Evolutionary conservation across 1,140 invertebrate species (phyloP), one percentile per base, ranked within the genome.

Genomic region (Diachasmimorpha longicaudata): DNA sequence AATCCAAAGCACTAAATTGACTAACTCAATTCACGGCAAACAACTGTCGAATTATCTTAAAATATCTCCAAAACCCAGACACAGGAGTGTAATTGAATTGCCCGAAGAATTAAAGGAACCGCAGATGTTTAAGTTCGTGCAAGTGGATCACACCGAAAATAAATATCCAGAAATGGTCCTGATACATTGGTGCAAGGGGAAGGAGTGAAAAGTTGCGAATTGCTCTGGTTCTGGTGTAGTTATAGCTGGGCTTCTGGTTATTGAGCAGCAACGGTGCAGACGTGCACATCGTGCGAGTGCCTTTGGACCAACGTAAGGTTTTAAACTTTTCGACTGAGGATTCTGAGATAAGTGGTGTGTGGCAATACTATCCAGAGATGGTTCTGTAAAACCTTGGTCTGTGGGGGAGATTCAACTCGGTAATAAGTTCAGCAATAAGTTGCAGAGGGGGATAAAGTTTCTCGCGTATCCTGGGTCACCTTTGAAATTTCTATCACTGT

Each of bases 341-440:
- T 83, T 82, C 77, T 67, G 78, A 79, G 82, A 83, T 84, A 84
- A 84, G 81, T 83, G 80, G 79, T 73, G 72, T 73, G 55, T 71
- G 63, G 76, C 74, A 52, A 75, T 48, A 23, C 73, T 37, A 66
- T 69, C 74, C 69, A 70, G 44, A 70, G 74, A 69, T 58, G 67
- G 48, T n/a, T n/a, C 58, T 14, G 58, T 63, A 63, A 63, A 63
- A 63, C 58, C 58, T 31, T 63, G 23, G 23, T n/a, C 11, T 37
- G 36, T 39, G 16, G 36, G 31, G 25, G 23, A 78, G 81, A 77
- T 84, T 84, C 82, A 84, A 83, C 82, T 84, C 82, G 68, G 81
- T 84, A 84, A 83, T 84, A 84, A 84, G 82, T 84, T 84, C 74
- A 76, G 79, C 82, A 82, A 84, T 84, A 84, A 84, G 81, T 84